A percentile compares a stretch with the other conserved stretches of the same genome.
These are phyloP conservation scores for Hassar affinis DNA, from an alignment of 2,113 vertebrate species.

Conservation along the genomic window DNA sequence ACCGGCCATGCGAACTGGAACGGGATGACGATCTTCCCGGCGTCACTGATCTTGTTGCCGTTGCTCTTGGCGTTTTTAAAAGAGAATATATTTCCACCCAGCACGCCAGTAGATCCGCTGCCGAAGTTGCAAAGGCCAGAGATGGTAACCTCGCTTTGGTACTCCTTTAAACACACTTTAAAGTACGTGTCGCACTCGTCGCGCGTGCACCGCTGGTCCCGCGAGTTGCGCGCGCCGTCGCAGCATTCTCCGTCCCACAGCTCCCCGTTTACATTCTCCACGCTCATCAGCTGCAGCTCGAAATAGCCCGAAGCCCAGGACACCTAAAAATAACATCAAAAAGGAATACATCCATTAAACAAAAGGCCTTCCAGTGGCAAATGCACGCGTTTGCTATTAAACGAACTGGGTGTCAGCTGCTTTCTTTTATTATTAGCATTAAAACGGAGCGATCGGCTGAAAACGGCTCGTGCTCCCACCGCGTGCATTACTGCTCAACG, in stretches of 20 bases:
- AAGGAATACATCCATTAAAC: constrained; percentile 2
- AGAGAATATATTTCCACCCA: constrained; percentile 95
- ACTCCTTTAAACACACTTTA: constrained; percentile 93
- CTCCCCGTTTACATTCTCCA: constrained; percentile 94
- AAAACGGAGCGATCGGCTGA: background rate
- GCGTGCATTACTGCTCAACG: constrained; percentile 2
- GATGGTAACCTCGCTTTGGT: constrained; percentile 84
- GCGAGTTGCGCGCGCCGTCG: constrained; percentile 81
- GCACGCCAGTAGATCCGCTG: constrained; percentile 83
- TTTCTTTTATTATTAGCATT: background rate
- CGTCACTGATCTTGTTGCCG: constrained; percentile 71
- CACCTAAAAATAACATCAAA: constrained; percentile 83
- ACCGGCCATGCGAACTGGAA: constrained; percentile 98
- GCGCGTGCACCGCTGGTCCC: constrained; percentile 81
- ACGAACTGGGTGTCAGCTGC: background rate
- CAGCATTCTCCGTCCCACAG: constrained; percentile 91
- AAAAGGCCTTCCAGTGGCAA: background rate
- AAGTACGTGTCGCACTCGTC: constrained; percentile 98
- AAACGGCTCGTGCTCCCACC: background rate
- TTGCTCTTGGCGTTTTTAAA: constrained; percentile 74
- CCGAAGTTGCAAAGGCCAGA: constrained; percentile 84
- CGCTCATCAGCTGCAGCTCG: constrained; percentile 93
- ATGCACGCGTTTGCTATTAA: background rate
- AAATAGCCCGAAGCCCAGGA: constrained; percentile 92
- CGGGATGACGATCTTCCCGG: constrained; percentile 84